Conservation (phyloP, 1,140 invertebrate genomes). For the Venustaconcha ellipsiformis region DNA sequence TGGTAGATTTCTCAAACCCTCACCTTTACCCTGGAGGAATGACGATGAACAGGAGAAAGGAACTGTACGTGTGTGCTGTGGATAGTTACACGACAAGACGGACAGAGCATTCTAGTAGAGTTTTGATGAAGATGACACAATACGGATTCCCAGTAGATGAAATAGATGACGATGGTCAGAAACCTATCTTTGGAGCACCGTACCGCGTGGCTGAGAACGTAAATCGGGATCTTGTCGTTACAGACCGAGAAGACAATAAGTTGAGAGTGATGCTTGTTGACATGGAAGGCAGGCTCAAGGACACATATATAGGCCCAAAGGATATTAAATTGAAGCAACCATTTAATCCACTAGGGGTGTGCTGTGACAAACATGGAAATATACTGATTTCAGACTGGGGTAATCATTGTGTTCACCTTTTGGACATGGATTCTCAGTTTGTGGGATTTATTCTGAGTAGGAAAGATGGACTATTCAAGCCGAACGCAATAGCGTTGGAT, state of each 20-base stretch:
- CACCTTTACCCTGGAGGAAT: conserved; percentile 46
- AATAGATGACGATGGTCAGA: conserved; percentile 44
- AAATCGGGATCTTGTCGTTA: conserved; percentile 36
- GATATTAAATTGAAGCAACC: conserved; percentile 34
- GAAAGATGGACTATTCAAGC: conserved; percentile 45
- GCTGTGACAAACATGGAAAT: conserved; percentile 37
- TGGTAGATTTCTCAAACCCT: conserved; percentile 35
- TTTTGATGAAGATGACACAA: conserved; percentile 41
- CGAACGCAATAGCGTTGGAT: conserved; percentile 44
- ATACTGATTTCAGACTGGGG: conserved; percentile 45
- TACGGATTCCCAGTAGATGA: conserved; percentile 37
- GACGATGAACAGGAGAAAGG: conserved; percentile 40
- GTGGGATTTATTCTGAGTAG: conserved; percentile 41
- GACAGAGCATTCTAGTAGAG: conserved; percentile 27
- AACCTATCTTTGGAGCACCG: conserved; percentile 33
- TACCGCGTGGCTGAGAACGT: conserved; percentile 42
- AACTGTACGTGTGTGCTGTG: conserved; percentile 44
- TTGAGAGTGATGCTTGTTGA: conserved; percentile 36
- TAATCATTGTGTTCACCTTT: conserved; percentile 40
- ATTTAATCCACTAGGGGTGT: conserved; percentile 48
- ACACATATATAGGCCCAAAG: conserved; percentile 39
- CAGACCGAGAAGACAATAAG: conserved; percentile 44
- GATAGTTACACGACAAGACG: conserved; percentile 47
- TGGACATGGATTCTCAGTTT: conserved; percentile 42
- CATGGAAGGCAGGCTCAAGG: conserved; percentile 34